Conservation (phyloP, 2,113 vertebrate genomes). For the Urocitellus parryii region DNA sequence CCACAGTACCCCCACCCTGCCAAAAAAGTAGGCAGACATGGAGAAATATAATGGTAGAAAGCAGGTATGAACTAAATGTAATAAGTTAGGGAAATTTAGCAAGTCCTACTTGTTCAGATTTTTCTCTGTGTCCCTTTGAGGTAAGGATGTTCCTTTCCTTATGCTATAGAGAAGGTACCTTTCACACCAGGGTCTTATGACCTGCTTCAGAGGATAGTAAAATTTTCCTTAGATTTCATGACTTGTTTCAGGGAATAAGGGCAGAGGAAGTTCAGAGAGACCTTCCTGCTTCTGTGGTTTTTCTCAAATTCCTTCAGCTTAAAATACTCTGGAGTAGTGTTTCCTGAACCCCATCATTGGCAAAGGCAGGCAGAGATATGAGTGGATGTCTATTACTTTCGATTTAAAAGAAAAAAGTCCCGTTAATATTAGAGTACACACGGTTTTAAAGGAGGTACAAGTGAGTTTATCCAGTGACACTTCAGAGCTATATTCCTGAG, state of each 20-base stretch:
- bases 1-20: background rate
- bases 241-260: background rate
- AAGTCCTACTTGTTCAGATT: background rate
- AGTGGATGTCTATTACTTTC: background rate
- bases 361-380: background rate
- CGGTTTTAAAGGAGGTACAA: background rate
- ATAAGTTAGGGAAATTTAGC: background rate
- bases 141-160: background rate
- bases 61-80: background rate
- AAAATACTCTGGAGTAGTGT: too few species aligned
- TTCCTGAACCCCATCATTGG: background rate
- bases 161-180: background rate
- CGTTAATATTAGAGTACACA: background rate
- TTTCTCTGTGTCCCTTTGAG: background rate
- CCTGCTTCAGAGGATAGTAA: background rate
- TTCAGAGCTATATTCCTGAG: background rate
- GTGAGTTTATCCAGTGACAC: background rate
- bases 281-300: background rate
- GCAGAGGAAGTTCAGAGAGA: background rate
- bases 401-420: background rate
- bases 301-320: background rate
- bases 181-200: background rate
- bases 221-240: background rate
- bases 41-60: background rate
- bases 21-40: background rate